Conservation (phyloP, 2,888 invertebrate genomes). For the Drosophila engyochracea region DNA sequence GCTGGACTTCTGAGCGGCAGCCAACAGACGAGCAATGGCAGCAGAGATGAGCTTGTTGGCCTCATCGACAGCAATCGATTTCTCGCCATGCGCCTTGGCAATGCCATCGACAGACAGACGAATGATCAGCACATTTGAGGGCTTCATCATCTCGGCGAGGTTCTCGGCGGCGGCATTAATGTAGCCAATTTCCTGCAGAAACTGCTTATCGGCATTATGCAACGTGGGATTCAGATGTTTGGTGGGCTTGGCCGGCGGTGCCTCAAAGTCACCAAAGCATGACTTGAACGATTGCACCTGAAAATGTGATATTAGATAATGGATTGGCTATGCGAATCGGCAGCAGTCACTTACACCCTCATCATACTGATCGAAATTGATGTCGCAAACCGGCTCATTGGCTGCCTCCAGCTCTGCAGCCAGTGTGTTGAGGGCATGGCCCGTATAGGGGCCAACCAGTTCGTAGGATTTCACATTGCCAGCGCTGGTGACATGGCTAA, state of each 20-base stretch:
- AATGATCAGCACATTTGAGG: slow-evolving; percentile 75
- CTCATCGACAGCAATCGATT: slow-evolving; percentile 81
- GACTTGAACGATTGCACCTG: slow-evolving; percentile 70
- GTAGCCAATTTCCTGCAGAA: slow-evolving; percentile 77
- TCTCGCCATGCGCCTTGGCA: slow-evolving; percentile 81
- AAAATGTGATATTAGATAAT: background rate
- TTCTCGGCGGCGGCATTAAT: slow-evolving; percentile 74
- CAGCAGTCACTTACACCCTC: slow-evolving; percentile 87
- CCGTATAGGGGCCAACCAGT: slow-evolving; percentile 72
- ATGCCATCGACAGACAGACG: slow-evolving; percentile 78
- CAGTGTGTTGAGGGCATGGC: slow-evolving; percentile 86
- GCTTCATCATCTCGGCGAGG: slow-evolving; percentile 64
- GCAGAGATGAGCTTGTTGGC: slow-evolving; percentile 78
- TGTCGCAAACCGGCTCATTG: slow-evolving; percentile 88
- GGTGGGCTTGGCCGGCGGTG: slow-evolving; percentile 66
- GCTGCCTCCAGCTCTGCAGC: slow-evolving; percentile 87
- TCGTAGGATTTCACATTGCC: slow-evolving; percentile 76
- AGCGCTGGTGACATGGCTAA: slow-evolving; percentile 85
- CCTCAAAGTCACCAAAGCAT: slow-evolving; percentile 74
- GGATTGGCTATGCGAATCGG: background rate
- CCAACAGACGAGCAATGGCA: slow-evolving; percentile 86
- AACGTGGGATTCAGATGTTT: slow-evolving; percentile 79
- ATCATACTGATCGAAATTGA: slow-evolving; percentile 88
- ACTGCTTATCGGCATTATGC: slow-evolving; percentile 82
- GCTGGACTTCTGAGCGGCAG: slow-evolving; percentile 87